Conservation (phyloP, 2,888 invertebrate species). For the Thera britannica region DNA sequence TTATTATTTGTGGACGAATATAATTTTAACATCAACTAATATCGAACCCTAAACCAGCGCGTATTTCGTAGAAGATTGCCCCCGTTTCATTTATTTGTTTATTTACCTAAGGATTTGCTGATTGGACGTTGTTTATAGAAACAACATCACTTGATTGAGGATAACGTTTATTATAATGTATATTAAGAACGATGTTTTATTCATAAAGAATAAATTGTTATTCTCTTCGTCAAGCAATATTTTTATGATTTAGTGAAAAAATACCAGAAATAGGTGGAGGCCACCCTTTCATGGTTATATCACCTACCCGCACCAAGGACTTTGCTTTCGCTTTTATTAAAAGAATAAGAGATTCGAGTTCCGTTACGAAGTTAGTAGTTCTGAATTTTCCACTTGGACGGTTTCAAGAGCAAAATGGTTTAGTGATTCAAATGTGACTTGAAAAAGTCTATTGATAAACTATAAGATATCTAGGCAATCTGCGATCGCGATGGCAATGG, state of each 20-base stretch:
- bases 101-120: conserved; percentile 36
- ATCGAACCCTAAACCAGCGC: conserved; percentile 14
- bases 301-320: too few relatives aligned
- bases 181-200: conserved; percentile 28
- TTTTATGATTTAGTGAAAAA: conserved; percentile 10
- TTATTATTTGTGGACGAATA: too few relatives aligned
- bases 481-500: too few relatives aligned
- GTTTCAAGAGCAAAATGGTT: too few relatives aligned
- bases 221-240: conserved; percentile 12
- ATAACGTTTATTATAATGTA: conserved; percentile 42
- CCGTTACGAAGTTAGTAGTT: too few relatives aligned
- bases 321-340: too few relatives aligned
- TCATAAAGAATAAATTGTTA: conserved; percentile 21
- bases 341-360: too few relatives aligned
- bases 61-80: conserved; percentile 19
- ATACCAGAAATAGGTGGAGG: neutral
- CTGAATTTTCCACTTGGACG: too few relatives aligned
- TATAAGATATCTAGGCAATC: too few relatives aligned
- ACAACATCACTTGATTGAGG: conserved; percentile 45
- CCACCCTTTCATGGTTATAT: neutral
- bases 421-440: too few relatives aligned
- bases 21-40: neutral
- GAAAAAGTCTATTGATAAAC: too few relatives aligned
- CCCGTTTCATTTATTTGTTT: conserved; percentile 19
- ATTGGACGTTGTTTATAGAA: conserved; percentile 40